Evolutionary conservation across 2,113 vertebrate species (phyloP), one percentile per base, ranked within the genome.

Genomic region (Azemiops feae): DNA sequence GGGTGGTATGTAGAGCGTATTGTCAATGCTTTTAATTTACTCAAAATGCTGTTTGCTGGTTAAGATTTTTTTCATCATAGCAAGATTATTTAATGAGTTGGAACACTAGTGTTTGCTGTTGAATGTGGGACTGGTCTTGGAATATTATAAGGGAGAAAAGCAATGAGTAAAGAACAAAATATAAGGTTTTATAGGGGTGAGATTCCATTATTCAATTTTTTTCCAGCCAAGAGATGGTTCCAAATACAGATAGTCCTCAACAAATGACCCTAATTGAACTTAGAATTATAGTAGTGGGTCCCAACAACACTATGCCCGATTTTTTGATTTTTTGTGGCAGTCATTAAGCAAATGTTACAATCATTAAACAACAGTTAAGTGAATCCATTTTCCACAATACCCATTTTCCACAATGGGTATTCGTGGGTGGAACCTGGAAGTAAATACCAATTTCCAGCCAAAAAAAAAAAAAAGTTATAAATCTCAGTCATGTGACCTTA

Each of bases 31-130:
- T 20, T 89, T 92, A 10, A 1, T 92, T 89, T 92, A 50, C 30
- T 58, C 50, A 93, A 0, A 23, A 85, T 4, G 93, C 85, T 94
- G 39, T 93, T 96, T 86, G 5, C 89, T 94, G 16, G 69, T 81
- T 81, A 81, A 81, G n/a, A 39, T 81, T 39, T 81, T 50, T 81
- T 81, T n/a, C 88, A 93, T 89, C 88, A 50, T 87, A 92, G 10
- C 89, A 50, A 55, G 85, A 50, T 87, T 64, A 88, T 60, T 89
- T 3, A 16, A 5, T 0, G 2, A 12, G 6, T 23, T 45, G 34
- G 25, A 85, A 60, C 7, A 0, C 34, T 3, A 45, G 2, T 58
- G 18, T 89, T 25, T 18, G 60, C 55, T 57, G 25, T 1, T 43
- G 30, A 87, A 74, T 6, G 39, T 90, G 39, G 8, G 8, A 0